Conservation (phyloP, 2,888 invertebrate genomes). For the Alviniconcha strummeri region DNA sequence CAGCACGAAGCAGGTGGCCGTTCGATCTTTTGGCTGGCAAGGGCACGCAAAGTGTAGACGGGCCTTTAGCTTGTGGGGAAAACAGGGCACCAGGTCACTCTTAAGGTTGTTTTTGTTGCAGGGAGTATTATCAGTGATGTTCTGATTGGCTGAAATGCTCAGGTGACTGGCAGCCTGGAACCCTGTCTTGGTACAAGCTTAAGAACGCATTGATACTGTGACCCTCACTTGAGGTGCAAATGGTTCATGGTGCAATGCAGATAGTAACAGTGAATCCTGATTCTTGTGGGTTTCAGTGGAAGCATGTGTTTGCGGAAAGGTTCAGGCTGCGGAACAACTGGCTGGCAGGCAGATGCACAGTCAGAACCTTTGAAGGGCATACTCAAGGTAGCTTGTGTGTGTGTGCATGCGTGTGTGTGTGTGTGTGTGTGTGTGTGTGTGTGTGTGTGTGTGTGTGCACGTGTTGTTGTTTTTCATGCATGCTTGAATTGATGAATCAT, state of each 20-base stretch:
- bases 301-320: conserved; percentile 75
- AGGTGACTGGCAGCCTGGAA: no score
- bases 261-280: not conserved
- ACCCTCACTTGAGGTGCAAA: not conserved
- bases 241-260: not conserved
- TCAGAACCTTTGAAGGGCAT: conserved; percentile 77
- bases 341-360: conserved; percentile 75
- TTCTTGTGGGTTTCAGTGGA: conserved; percentile 70
- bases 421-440: not conserved
- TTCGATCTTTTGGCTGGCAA: no score
- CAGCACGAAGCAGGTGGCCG: no score
- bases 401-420: not conserved
- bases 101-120: no score
- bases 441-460: not conserved
- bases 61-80: no score
- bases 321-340: conserved; percentile 75
- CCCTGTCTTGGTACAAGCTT: no score
- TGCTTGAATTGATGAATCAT: no score
- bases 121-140: no score
- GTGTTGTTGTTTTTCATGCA: not conserved
- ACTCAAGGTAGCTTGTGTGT: conserved; percentile 70
- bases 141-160: no score
- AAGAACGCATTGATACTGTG: no score
- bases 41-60: no score
- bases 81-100: no score